These are phyloP conservation scores for Cyrtonyx montezumae DNA, from an alignment of 2,113 vertebrate genomes.

Conservation along the genomic window DNA sequence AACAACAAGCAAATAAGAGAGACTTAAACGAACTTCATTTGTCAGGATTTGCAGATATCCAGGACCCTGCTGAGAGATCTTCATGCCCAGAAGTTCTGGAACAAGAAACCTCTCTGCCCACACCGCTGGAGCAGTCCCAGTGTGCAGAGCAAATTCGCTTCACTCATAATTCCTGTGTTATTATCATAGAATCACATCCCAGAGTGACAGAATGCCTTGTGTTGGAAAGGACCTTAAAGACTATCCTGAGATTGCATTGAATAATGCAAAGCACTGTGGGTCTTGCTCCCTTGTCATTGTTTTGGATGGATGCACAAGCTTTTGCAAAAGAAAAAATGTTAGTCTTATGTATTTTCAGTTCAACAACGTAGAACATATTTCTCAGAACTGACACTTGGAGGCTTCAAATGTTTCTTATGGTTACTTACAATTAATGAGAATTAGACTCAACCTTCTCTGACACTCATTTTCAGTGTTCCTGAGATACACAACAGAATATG, in stretches of 20 bases:
- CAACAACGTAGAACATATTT: accelerated
- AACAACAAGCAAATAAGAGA: accelerated
- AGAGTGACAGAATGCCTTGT: too few species aligned
- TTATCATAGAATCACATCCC: too few species aligned
- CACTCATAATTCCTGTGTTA: not conserved
- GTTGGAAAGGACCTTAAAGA: too few species aligned
- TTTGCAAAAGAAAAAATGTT: not conserved
- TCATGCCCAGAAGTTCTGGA: not conserved
- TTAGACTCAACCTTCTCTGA: accelerated
- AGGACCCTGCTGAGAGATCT: not conserved
- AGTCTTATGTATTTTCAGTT: not conserved
- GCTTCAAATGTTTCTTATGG: not conserved
- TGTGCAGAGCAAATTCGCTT: not conserved
- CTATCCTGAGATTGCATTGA: not conserved
- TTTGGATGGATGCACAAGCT: accelerated
- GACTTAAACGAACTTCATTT: not conserved
- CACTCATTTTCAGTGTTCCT: not conserved
- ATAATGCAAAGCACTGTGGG: accelerated
- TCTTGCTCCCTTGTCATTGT: not conserved
- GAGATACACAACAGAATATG: not conserved
- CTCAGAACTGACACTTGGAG: not conserved
- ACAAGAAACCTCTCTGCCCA: not conserved
- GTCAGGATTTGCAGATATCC: not conserved
- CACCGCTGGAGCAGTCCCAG: accelerated
- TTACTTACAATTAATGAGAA: not conserved